Base-by-base conservation (phyloP, 2,113 vertebrate species). In the Protobothrops mucrosquamatus region DNA sequence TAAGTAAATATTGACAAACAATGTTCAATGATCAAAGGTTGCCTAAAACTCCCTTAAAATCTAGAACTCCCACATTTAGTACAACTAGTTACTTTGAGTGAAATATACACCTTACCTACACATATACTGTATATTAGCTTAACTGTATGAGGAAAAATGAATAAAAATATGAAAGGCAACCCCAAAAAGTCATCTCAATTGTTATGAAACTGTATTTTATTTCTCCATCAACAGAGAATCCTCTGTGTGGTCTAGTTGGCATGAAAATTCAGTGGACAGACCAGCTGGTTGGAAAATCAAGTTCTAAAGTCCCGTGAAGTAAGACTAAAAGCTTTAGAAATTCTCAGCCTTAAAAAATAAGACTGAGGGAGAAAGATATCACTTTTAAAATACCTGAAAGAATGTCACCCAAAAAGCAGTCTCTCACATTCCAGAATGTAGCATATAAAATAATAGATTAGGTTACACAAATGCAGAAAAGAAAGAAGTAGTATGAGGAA, bases 151-250 rank as follows among this genome's bases (percentile, higher is more conserved):
- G 10, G 61, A 12, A 24, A 92, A 92, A 91, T 14, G 26, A 34
- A 92, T n/a, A 51, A 59, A 61, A 29, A 87, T 92, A 11, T 92
- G 26, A 6, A 29, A 86, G 15, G 4, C 20, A 52, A 51, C n/a
- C n/a, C n/a, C n/a, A 8, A 29, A 22, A 29, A 8, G 61, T 4
- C 4, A 48, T 22, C 46, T 87, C 56, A 81, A 10, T 55, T 93
- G 89, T 88, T 46, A 87, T 85, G 89, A 89, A 91, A 94, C 20
- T 87, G 43, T 57, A 93, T 56, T 74, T 92, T 92, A 93, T 29
- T 2, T 61, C 26, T 89, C 64, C 91, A 69, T 92, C 90, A 96
- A 86, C 23, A 90, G 5, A 92, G 61, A 94, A 93, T 94, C 94
- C 46, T 94, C 87, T 93, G 22, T 92, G 54, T 91, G 43, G 29